phyloP scores from a whole-genome alignment of 92 coral and sea anemone species.

The Parazoanthus swiftii region DNA sequence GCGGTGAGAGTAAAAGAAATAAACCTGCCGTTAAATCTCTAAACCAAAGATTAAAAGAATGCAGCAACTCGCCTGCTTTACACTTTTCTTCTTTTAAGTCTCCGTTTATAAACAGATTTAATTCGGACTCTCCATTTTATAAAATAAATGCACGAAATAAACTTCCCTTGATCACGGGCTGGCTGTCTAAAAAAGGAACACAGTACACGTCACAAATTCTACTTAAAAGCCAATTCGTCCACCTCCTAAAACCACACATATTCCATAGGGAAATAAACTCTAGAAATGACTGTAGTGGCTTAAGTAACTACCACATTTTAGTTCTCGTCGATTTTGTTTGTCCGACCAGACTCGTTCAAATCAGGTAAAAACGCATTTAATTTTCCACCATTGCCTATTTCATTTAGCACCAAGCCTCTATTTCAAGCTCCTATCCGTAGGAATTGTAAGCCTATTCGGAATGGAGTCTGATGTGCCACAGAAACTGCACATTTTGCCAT shows the following conservation, averaged over 20 bases:
- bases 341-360: not conserved
- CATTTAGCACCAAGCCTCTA: not conserved
- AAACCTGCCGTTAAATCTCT: too few species aligned
- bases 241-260: not conserved
- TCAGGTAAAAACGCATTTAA: not conserved
- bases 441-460: too few species aligned
- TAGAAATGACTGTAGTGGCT: not conserved
- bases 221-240: not conserved
- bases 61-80: not conserved
- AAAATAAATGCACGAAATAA: not conserved
- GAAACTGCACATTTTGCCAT: not conserved
- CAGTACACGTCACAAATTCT: not conserved
- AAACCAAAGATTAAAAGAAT: too few species aligned
- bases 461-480: not conserved
- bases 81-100: not conserved
- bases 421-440: not conserved
- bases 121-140: not conserved
- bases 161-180: not conserved
- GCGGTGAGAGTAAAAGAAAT: too few species aligned
- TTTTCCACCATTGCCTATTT: not conserved
- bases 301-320: too few species aligned
- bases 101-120: too few species aligned
- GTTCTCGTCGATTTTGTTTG: not conserved
- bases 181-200: too few species aligned
- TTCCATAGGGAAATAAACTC: not conserved